Evolutionary conservation across 2,113 vertebrate genomes (phyloP), one percentile per base, ranked within the genome.

Genomic region (Puffinus mauretanicus): DNA sequence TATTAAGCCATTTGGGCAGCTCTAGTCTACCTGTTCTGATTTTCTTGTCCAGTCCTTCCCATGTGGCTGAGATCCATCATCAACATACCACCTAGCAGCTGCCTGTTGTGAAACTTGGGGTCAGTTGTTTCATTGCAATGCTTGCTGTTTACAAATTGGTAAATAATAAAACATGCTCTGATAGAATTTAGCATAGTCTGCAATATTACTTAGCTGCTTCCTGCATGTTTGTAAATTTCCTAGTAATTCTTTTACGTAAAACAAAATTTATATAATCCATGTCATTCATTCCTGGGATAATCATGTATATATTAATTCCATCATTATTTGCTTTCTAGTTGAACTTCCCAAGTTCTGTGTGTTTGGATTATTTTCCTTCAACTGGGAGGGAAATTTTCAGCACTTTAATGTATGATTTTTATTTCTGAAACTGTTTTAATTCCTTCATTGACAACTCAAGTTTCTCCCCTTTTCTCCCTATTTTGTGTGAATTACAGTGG

Each of bases 71-170:
- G 94, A 97, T 97, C 78, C 85, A 84, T 93, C 95, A 95, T 92
- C 95, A 90, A 52, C 86, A 18, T 96, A 93, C 88, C 83, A 69
- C 91, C 92, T 97, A 97, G 90, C 95, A 96, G 97, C 97, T 97
- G 91, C 97, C 92, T 51, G 9, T 87, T 97, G 88, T 94, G 97
- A 96, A 96, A 87, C 54, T 96, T 96, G 95, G 86, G 96, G 97
- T 98, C 94, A 97, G 98, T 97, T 97, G 67, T 94, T 97, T 82
- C 47, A 71, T 95, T 94, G 40, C 77, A 60, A 88, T 96, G 76
- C 55, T 93, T 96, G 71, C 51, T 93, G 34, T 88, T 97, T 97
- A 88, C 69, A 55, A 77, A 81, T 58, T 71, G 8, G 66, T 95
- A 94, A 95, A 60, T 81, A 75, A 29, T 94, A 86, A 86, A 89